Evolutionary conservation across 2,113 vertebrate genomes (phyloP).

Genomic region (Sus scrofa): T2T-Sscrofa CM000830.6:44789001-44789500

Average conservation of each 20-base stretch:
- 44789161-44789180: background rate
- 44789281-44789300: background rate
- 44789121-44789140: too few relatives aligned
- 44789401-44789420: conserved; percentile 17
- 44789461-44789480: background rate
- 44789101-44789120: too few relatives aligned
- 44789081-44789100: too few relatives aligned
- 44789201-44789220: background rate
- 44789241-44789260: background rate
- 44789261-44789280: background rate
- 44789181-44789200: background rate
- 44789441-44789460: conserved; percentile 11
- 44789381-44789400: conserved; percentile 20
- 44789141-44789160: conserved; percentile 29
- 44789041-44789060: too few relatives aligned
- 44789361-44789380: background rate
- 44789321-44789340: background rate
- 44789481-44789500: background rate
- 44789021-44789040: too few relatives aligned
- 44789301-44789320: background rate
- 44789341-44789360: too few relatives aligned
- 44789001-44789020: too few relatives aligned
- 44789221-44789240: background rate
- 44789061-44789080: too few relatives aligned
- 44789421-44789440: conserved; percentile 3